Evolutionary conservation across 2,888 invertebrate species (phyloP), one percentile per base, ranked within the genome.

Genomic region (Aspidapion aeneum): DNA sequence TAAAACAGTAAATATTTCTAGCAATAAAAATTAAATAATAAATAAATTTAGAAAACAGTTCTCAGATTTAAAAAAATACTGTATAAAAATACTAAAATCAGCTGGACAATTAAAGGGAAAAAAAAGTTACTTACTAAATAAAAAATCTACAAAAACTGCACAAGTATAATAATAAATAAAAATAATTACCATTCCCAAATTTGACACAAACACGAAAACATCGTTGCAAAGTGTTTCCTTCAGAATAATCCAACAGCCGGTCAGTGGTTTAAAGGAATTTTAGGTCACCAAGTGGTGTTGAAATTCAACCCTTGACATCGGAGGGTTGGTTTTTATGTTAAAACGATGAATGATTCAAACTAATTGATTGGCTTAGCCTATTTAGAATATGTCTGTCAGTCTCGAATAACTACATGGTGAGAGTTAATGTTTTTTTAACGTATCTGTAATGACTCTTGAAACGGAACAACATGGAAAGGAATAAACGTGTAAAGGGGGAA

Each of bases 191-290:
- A 86, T 75, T 85, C 85, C 82, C 85, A 85, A 67, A 86, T 79
- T 74, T 85, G 84, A 83, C 86, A 86, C 73, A 87, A 81, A 77
- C 87, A 87, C 72, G 84, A 82, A 75, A 86, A 85, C 86, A 86
- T 86, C 51, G 20, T 63, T 60, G 59, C 21, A 19, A 22, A 21
- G 12, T 21, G 19, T 57, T 57, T 18, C 3, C 55, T 3, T 19
- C 16, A 19, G n/a, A 52, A 48, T 48, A 18, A 35, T 35, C 35
- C 3, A 35, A 35, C 35, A 35, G 35, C 35, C 35, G 35, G 35
- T 35, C 35, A 35, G 35, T 35, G 35, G 35, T 35, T 35, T 35
- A 35, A 35, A 35, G 35, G 35, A 12, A 35, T 35, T 35, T 35
- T 35, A 35, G 35, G 35, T 35, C 35, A 35, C 35, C 12, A 35